Evolutionary conservation across 1,140 invertebrate species (phyloP).

Genomic region (Gryon sp.): DNA sequence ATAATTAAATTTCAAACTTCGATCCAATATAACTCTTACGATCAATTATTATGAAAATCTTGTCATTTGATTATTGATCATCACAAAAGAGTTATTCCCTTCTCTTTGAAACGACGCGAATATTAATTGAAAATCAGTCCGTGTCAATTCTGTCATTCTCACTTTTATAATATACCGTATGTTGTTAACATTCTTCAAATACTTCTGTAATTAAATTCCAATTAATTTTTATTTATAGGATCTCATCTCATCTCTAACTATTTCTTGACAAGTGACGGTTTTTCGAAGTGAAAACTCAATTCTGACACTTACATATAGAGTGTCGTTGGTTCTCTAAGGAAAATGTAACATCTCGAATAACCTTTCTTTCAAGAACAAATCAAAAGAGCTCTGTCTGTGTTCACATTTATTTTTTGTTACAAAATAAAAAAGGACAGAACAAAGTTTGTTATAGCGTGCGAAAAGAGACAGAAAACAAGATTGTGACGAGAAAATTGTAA

Average conservation of each 20-base stretch:
- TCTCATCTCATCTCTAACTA: too few species aligned
- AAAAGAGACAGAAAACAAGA: too few species aligned
- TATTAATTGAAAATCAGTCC: too few species aligned
- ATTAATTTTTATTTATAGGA: neutral
- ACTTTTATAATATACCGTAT: too few species aligned
- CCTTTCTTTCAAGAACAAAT: neutral
- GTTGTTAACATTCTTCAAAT: too few species aligned
- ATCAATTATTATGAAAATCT: neutral
- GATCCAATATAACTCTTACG: neutral
- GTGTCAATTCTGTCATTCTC: too few species aligned
- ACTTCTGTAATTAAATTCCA: conserved; percentile 1
- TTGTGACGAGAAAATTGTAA: conserved; percentile 1
- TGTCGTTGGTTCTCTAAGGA: neutral
- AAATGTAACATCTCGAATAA: neutral
- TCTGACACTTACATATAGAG: neutral
- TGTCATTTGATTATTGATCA: too few species aligned
- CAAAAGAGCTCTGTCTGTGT: neutral
- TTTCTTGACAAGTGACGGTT: too few species aligned
- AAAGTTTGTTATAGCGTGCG: neutral
- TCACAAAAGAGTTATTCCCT: too few species aligned
- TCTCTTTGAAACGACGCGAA: too few species aligned
- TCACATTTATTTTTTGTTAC: neutral
- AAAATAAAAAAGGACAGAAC: neutral
- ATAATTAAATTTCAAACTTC: neutral
- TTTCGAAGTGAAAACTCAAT: neutral